phyloP scores from a whole-genome alignment of 2,797 vertebrate genomes.

The Gallinago nigripennis region DNA sequence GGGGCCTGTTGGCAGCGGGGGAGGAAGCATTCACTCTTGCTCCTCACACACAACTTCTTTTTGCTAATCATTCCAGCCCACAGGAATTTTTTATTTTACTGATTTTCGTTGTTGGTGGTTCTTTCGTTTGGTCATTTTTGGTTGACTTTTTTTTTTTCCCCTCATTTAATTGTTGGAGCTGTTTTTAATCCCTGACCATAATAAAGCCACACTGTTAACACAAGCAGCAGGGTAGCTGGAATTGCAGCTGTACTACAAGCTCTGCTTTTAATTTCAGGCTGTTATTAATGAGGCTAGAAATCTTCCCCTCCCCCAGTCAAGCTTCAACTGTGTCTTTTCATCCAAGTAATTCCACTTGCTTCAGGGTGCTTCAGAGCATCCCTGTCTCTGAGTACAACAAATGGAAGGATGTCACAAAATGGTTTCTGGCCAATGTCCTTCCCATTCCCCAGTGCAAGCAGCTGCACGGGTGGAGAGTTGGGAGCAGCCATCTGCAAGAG shows the following conservation, averaged over 20 bases:
- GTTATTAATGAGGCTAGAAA: constrained; percentile 44
- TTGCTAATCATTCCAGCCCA: constrained; percentile 29
- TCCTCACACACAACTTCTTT: constrained; percentile 8
- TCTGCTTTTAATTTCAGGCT: constrained; percentile 68
- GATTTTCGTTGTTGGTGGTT: constrained; percentile 4
- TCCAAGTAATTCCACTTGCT: background rate
- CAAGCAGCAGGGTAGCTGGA: constrained; percentile 43
- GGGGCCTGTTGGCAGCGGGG: background rate
- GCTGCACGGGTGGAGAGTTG: background rate
- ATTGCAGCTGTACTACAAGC: constrained; percentile 48
- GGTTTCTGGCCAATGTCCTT: background rate
- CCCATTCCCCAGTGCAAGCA: background rate
- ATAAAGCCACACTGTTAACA: constrained; percentile 68
- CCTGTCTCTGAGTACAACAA: background rate
- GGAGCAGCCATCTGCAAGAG: background rate
- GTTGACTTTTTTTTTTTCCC: background rate
- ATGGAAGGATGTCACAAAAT: background rate
- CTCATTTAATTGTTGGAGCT: constrained; percentile 43
- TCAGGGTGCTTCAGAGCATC: background rate
- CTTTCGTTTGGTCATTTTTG: background rate
- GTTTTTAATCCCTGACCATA: constrained; percentile 66
- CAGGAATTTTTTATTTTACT: constrained; percentile 37
- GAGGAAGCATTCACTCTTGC: background rate
- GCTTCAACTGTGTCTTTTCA: background rate
- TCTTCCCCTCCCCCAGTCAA: background rate